Percentiles rank a stretch among this genome's conserved stretches.
Conservation (phyloP, 1,140 invertebrate species). For the Antheraea mylitta region DNA sequence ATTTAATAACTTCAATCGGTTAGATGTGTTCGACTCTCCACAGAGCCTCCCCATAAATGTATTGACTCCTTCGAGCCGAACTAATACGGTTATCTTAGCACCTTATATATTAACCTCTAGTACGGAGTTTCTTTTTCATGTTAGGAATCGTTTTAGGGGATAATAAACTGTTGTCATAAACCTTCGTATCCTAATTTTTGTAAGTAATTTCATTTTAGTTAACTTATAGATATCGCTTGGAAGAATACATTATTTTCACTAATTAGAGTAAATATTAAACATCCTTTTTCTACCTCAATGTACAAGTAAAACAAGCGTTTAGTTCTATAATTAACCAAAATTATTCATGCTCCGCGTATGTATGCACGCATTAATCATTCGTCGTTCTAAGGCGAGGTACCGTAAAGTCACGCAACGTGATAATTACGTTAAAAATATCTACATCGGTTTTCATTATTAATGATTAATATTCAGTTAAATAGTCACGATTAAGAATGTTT, state of each 20-base stretch:
- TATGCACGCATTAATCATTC: constrained; percentile 4
- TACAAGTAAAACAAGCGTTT: not conserved
- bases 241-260: not conserved
- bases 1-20: no score
- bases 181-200: no score
- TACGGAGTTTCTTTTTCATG: no score
- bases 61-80: no score
- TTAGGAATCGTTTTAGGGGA: no score
- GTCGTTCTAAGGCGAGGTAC: not conserved
- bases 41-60: no score
- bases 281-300: not conserved
- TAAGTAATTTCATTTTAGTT: no score
- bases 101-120: no score
- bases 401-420: not conserved
- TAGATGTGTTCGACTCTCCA: no score
- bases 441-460: not conserved
- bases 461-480: constrained; percentile 2
- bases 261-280: not conserved
- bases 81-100: no score
- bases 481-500: not conserved
- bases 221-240: not conserved
- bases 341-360: not conserved
- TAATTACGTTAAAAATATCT: constrained; percentile 2
- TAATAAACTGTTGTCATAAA: no score
- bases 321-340: not conserved